Base-by-base conservation (phyloP, 2,113 vertebrate species). In the Trachemys scripta region DNA sequence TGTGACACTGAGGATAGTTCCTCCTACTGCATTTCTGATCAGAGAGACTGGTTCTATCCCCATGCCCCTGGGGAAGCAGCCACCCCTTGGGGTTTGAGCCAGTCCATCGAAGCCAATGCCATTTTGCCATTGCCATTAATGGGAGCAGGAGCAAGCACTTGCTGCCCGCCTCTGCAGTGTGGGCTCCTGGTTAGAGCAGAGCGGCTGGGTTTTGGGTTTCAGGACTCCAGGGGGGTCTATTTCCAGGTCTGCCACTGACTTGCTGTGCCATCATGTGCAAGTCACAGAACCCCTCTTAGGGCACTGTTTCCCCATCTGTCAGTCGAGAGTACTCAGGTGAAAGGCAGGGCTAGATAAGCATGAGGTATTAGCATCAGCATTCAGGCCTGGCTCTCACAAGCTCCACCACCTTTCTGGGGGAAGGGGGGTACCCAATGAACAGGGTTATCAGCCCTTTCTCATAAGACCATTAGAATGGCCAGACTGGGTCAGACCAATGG, bases 21-120 rank as follows among this genome's bases (percentile, higher is more conserved):
- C 31, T 29, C 57, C 27, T 13, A 31, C 45, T 3, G 4, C 75
- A 22, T 4, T 31, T 9, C 79, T 82, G 89, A 75, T 31, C 5
- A 1, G 5, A 0, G 0, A 25, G 45, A 27, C 47, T 25, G 38
- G 38, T 19, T 27, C 17, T 45, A 79, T 17, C 27, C 12, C 27
- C 14, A 14, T 24, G 72, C 38, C 20, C 38, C 31, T 4, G 31
- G 31, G 24, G 22, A 20, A 11, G 22, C 38, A 22, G 12, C 22
- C 72, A 12, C 9, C 72, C 38, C 19, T 22, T 20, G 69, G 72
- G 17, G 38, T 45, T 45, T 45, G 42, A 13, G 22, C 42, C 72
- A 25, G 10, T 5, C 38, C 38, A 42, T 24, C 42, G 38, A 76
- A 12, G 22, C 25, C 72, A 45, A 45, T 76, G 72, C 13, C 11